Evolutionary conservation across 2,888 invertebrate genomes (phyloP), one percentile per base, ranked within the genome.

Genomic region (Synergus japonicus): DNA sequence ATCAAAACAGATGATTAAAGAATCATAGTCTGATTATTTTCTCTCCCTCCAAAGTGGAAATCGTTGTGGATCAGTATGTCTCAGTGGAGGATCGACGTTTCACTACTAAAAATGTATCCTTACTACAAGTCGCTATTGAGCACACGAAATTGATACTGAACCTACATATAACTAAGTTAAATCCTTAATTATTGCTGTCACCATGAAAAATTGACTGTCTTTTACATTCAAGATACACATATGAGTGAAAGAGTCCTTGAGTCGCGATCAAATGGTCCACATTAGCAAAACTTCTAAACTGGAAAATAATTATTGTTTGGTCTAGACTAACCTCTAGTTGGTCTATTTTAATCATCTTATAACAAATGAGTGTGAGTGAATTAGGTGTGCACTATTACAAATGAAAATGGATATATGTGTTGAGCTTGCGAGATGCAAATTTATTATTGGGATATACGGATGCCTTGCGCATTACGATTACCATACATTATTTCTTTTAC

Each of bases 201-300:
- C 29, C 54, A 54, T 73, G 37, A 73, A 73, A 73, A 73, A 73
- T 54, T 73, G 54, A 73, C 73, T 73, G 73, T 73, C 73, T 73
- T 73, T 73, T 73, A 73, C 37, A 73, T 73, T 54, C n/a, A 73
- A 37, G 54, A 73, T 54, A 49, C 69, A 69, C 49, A 64, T 65
- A 69, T 49, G 37, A 73, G 54, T 73, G 54, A 73, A 43, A 43
- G 18, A 43, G 9, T 54, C 15, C 49, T 73, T 10, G 15, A 73
- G n/a, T 73, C 37, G 46, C 29, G 46, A 49, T 49, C 29, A 10
- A 29, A 73, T 73, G 37, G 15, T 37, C 54, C 43, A n/a, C 15
- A 66, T n/a, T 5, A 73, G 49, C 3, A 73, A 73, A 37, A 73
- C 15, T 69, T 46, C 5, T 12, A 49, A 69, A 73, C 4, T 67